Base-by-base conservation (phyloP, 2,888 invertebrate species). In the Protophormia terraenovae region DNA sequence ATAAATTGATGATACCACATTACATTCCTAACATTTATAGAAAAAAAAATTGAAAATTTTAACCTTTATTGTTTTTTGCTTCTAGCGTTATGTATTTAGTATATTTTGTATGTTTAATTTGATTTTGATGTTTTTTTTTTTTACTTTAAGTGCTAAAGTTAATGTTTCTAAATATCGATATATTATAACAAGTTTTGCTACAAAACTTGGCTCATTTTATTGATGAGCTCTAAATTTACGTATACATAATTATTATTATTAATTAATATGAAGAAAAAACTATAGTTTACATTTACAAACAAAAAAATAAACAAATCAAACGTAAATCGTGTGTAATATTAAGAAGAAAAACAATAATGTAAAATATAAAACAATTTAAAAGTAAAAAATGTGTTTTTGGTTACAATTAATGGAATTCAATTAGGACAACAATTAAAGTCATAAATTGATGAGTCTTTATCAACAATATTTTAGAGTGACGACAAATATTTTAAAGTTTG, bases 151-250 rank as follows among this genome's bases (percentile, higher is more conserved):
- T 62, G 60, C 47, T 71, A 53, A 71, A 62, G 27, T 67, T 22
- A 72, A 66, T 66, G 24, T 66, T 76, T 76, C 38, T 76, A 62
- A 38, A 3, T 32, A 19, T 47, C 22, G n/a, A n/a, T n/a, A n/a
- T n/a, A n/a, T n/a, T 12, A 32, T 32, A 66, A 50, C 62, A 73
- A 84, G 84, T 84, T 84, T 84, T 84, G 84, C 16, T 80, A 67
- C 80, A 84, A 84, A 84, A 80, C 84, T 80, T 64, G 58, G 84
- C 84, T 84, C 84, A 53, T 81, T 84, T 72, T 84, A 84, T 84
- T 84, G 84, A 77, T 84, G 84, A 84, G 84, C 84, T 62, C 45
- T 84, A 84, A 84, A 84, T 72, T 80, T 73, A 72, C 62, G 22
- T 64, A 53, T 53, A 83, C 22, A 71, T 66, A 55, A 50, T 38